phyloP scores from a whole-genome alignment of 2,888 invertebrate genomes.

The Ametastegia equiseti region DNA sequence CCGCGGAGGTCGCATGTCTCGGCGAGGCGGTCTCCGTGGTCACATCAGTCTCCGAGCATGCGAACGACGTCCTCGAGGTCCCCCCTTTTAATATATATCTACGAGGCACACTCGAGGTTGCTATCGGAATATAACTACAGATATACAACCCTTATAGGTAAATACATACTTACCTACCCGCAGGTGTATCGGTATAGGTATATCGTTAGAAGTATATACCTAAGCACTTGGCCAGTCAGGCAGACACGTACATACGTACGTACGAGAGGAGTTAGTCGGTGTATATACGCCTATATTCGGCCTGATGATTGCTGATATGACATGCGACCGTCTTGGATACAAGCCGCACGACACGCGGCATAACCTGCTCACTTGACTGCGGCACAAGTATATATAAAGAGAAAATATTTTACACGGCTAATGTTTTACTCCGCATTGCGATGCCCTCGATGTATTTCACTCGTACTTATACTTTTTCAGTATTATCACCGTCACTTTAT shows the following conservation, averaged over 20 bases:
- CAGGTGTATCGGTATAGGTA: background rate
- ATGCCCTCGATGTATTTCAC: slow-evolving; percentile 28
- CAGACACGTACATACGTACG: slow-evolving; percentile 13
- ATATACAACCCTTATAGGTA: slow-evolving; percentile 30
- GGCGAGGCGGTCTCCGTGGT: slow-evolving; percentile 75
- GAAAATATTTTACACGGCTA: background rate
- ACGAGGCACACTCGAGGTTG: slow-evolving; percentile 2
- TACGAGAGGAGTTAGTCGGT: slow-evolving; percentile 44
- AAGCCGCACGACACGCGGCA: slow-evolving; percentile 69
- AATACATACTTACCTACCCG: too few species aligned
- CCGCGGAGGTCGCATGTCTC: slow-evolving; percentile 71
- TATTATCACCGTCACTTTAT: background rate
- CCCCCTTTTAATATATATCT: slow-evolving; percentile 62
- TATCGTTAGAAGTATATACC: background rate
- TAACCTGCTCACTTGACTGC: slow-evolving; percentile 46
- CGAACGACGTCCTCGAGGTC: slow-evolving; percentile 64
- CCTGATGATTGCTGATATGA: slow-evolving; percentile 75
- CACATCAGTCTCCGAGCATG: slow-evolving; percentile 76
- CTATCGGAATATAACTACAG: slow-evolving; percentile 41
- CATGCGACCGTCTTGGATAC: slow-evolving; percentile 75
- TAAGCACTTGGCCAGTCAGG: background rate
- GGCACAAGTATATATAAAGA: background rate
- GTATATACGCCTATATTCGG: slow-evolving; percentile 67
- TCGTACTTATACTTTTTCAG: too few species aligned
- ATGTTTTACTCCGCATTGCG: slow-evolving; percentile 35